Evolutionary conservation across 2,888 invertebrate species (phyloP).

Genomic region (Diachrysia chrysitis): DNA sequence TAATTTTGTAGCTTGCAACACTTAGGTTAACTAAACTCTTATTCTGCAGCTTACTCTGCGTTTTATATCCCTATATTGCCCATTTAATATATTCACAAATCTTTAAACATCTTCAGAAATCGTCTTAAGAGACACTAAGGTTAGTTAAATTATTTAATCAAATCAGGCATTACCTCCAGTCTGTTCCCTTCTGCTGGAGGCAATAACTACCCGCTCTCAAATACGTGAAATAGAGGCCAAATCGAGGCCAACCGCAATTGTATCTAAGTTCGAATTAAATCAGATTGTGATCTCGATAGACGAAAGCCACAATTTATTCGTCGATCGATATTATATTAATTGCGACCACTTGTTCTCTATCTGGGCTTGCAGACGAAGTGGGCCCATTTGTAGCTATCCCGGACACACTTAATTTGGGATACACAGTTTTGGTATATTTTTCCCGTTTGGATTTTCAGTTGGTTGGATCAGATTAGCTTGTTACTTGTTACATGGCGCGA

Average conservation of each 20-base stretch:
- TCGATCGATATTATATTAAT: constrained; percentile 58
- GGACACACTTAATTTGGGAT: constrained; percentile 35
- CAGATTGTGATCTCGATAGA: constrained; percentile 28
- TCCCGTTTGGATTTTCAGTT: constrained; percentile 29
- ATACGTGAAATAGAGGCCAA: background rate
- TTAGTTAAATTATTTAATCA: background rate
- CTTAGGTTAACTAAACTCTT: too few species aligned
- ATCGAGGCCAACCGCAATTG: background rate
- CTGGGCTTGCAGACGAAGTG: constrained; percentile 33
- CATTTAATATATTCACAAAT: too few species aligned
- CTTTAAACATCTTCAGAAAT: too few species aligned
- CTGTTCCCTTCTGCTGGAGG: background rate
- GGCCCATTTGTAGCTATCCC: constrained; percentile 52
- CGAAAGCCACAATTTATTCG: constrained; percentile 43
- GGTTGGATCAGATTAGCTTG: constrained; percentile 19
- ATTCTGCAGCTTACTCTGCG: too few species aligned
- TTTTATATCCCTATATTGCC: too few species aligned
- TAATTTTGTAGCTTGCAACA: too few species aligned
- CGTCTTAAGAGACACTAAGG: too few species aligned
- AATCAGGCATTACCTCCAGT: background rate
- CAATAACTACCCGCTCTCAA: background rate
- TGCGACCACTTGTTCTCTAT: constrained; percentile 49
- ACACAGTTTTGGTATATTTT: constrained; percentile 45
- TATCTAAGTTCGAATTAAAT: constrained; percentile 42
- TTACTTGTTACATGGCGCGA: constrained; percentile 22